These are phyloP conservation scores for Falco columbarius DNA, from an alignment of 2,797 vertebrate genomes.

Conservation along the genomic window DNA sequence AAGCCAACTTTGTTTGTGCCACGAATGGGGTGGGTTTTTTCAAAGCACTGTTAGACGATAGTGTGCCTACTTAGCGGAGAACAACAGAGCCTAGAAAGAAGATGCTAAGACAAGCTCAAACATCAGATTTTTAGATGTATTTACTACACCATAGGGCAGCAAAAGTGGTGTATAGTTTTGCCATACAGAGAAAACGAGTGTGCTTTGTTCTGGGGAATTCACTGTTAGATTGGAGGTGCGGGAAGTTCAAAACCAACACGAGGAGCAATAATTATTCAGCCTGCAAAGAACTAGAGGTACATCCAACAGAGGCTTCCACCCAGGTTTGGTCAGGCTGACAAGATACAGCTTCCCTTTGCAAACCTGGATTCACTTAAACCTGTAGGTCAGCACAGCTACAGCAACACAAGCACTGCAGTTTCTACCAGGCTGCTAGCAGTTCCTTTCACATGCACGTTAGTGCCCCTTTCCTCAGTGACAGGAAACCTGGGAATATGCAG, in stretches of 20 bases:
- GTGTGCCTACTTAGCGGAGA: background rate
- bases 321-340: background rate
- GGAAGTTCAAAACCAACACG: background rate
- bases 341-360: background rate
- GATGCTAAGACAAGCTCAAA: background rate
- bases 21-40: background rate
- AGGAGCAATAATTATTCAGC: background rate
- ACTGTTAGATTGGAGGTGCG: background rate
- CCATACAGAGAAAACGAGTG: background rate
- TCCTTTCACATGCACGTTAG: rapidly evolving
- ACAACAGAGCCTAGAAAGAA: background rate
- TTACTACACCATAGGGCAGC: background rate
- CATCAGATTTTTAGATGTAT: background rate
- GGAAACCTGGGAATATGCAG: background rate
- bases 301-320: background rate
- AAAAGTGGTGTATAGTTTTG: background rate
- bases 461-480: background rate
- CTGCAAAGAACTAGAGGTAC: background rate
- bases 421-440: background rate
- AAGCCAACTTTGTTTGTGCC: background rate
- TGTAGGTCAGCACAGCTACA: background rate
- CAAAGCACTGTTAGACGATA: background rate
- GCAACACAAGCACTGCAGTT: background rate
- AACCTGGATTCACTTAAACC: background rate
- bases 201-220: background rate